A percentile compares a stretch with the other conserved stretches of the same genome.
Evolutionary conservation across 37 sponge, comb jelly and placozoan genomes (phyloP).

Genomic region (Aplysina aerophoba): DNA sequence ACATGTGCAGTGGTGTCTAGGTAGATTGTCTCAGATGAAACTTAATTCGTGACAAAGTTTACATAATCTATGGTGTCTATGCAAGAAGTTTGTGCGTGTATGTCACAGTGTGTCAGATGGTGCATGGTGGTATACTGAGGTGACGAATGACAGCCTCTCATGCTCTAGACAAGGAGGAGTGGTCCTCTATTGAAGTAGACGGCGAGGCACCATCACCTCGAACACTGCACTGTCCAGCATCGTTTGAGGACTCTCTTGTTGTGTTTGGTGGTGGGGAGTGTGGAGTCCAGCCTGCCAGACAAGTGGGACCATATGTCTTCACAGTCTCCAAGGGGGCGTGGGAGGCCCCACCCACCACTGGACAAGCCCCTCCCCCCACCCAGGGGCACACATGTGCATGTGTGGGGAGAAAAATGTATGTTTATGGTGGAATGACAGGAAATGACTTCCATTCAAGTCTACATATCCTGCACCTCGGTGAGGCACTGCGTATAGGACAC

Average conservation of each 20-base stretch:
- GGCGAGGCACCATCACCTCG: slow-evolving; percentile 38
- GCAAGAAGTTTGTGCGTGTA: too few species aligned
- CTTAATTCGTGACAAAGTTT: too few species aligned
- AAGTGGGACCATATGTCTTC: slow-evolving; percentile 28
- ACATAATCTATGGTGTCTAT: too few species aligned
- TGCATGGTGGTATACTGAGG: not conserved
- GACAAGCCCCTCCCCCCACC: slow-evolving; percentile 57
- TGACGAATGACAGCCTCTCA: not conserved
- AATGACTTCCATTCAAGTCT: slow-evolving; percentile 34
- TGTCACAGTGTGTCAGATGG: too few species aligned
- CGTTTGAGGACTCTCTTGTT: not conserved
- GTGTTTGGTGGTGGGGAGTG: slow-evolving; percentile 63
- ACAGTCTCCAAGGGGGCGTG: slow-evolving; percentile 30
- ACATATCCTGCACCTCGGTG: slow-evolving; percentile 49
- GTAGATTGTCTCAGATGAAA: not conserved
- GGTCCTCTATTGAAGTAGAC: not conserved
- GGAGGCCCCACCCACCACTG: slow-evolving; percentile 17
- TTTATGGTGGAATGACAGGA: slow-evolving; percentile 76
- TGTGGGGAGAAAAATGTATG: slow-evolving; percentile 49
- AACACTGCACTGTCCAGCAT: slow-evolving; percentile 39
- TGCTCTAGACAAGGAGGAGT: slow-evolving; percentile 33
- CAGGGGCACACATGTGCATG: slow-evolving; percentile 72
- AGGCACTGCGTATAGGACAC: too few species aligned
- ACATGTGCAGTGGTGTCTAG: not conserved
- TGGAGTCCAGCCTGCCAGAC: slow-evolving; percentile 25